Conservation (phyloP, 1,140 invertebrate genomes). For the Meloidogyne floridensis region DNA sequence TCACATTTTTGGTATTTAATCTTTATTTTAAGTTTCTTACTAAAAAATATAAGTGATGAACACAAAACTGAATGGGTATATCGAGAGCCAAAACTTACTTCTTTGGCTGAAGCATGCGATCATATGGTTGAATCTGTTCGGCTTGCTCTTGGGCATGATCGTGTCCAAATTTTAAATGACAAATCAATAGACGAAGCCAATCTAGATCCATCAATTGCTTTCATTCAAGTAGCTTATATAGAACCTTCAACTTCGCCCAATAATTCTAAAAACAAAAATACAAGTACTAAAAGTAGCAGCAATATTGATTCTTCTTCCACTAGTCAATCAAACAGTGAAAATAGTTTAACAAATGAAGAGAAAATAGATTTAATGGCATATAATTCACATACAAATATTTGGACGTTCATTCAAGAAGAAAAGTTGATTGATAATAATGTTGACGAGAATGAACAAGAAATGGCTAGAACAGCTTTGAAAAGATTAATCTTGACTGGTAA, state of each 20-base stretch:
- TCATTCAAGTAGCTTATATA: slow-evolving; percentile 53
- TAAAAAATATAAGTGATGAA: slow-evolving; percentile 83
- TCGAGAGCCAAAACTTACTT: slow-evolving; percentile 91
- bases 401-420: slow-evolving; percentile 51
- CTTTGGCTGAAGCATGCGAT: slow-evolving; percentile 87
- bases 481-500: slow-evolving; percentile 49
- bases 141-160: slow-evolving; percentile 50
- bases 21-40: background rate
- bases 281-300: background rate
- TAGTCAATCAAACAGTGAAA: background rate
- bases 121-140: slow-evolving; percentile 68
- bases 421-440: slow-evolving; percentile 42
- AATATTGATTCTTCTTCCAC: background rate
- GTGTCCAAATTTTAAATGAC: slow-evolving; percentile 50
- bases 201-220: slow-evolving; percentile 75
- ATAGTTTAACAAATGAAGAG: slow-evolving; percentile 13
- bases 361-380: slow-evolving; percentile 47
- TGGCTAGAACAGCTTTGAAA: slow-evolving; percentile 46
- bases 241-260: slow-evolving; percentile 42
- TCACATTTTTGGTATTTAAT: slow-evolving; percentile 66
- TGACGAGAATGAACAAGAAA: slow-evolving; percentile 43
- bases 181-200: slow-evolving; percentile 18
- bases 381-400: slow-evolving; percentile 48
- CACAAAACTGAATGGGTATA: slow-evolving; percentile 88
- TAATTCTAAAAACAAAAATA: background rate